Evolutionary conservation across 2,797 vertebrate species (phyloP), one percentile per base, ranked within the genome.

Genomic region (Parambassis ranga): DNA sequence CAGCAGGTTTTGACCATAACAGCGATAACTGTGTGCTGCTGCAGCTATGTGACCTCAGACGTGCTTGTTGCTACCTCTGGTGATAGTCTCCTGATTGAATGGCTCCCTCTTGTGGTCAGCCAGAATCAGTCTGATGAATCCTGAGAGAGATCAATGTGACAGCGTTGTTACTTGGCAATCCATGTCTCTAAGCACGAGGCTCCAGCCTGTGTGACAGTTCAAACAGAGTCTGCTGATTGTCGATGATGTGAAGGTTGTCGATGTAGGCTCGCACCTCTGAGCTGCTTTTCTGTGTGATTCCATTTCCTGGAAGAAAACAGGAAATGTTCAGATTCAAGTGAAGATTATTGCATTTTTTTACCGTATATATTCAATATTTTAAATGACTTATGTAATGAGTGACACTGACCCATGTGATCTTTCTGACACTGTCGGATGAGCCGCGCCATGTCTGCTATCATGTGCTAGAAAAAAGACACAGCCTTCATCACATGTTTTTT

Each of bases 221-320:
- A 38, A 99, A 99, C 58, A 98, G 93, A 80, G 93, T 94, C 90
- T 98, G 95, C 87, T 99, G 96, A 95, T 94, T 98, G 92, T 98
- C 96, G 2, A 98, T 96, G 87, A 99, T 88, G 1, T 95, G 95
- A 81, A 99, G 92, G 85, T 96, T 92, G 71, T 95, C 93, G 5
- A 94, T 55, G 24, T 95, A 95, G 69, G 93, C 89, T 80, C 91
- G 94, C 57, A 94, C 91, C 57, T 99, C 96, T 0, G 93, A 86
- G 56, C 94, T 95, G 74, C 96, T 96, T 84, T 98, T 98, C 1
- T 94, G 93, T 53, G 86, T 82, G 62, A 94, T 66, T 73, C 94
- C 93, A 44, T 92, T 93, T 88, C 94, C 97, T 99, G 73, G 18
- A 46, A 15, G 44, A 10, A 35, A 18, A 31, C n/a, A n/a, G 7